phyloP scores from a whole-genome alignment of 2,888 invertebrate species.

The Desoria tigrina region DNA sequence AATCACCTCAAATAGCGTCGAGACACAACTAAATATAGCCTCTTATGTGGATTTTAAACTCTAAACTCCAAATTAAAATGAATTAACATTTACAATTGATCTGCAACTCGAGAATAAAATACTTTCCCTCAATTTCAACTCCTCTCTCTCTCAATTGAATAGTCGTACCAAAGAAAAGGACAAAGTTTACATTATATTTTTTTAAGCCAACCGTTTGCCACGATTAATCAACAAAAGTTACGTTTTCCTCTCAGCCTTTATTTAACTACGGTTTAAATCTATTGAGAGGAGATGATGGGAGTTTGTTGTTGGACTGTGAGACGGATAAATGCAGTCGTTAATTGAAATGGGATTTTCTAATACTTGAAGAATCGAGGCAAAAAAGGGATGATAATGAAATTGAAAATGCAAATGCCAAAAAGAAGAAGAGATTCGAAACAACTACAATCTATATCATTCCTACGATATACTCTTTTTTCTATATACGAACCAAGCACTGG shows the following conservation, averaged over 20 bases:
- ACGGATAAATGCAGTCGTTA: constrained; percentile 4
- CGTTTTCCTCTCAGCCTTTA: neutral
- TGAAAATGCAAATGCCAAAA: neutral
- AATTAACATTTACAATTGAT: too few species aligned
- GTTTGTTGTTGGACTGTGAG: neutral
- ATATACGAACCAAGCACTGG: neutral
- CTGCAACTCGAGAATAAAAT: neutral
- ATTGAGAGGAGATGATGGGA: neutral
- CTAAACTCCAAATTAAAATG: too few species aligned
- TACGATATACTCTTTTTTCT: neutral
- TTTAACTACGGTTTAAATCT: neutral
- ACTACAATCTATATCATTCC: neutral
- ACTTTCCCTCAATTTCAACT: constrained; percentile 4
- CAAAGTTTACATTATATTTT: too few species aligned
- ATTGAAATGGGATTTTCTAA: constrained; percentile 9
- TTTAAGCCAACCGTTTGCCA: neutral
- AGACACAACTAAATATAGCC: neutral
- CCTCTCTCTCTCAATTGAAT: too few species aligned
- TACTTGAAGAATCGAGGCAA: neutral
- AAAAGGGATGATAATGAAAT: neutral
- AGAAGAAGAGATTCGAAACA: neutral
- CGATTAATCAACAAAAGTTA: constrained; percentile 12
- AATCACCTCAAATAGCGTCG: too few species aligned
- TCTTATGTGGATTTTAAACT: too few species aligned
- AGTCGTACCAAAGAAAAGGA: neutral